Percentiles rank a stretch among this genome's conserved stretches.
These are phyloP conservation scores for Philaethria dido DNA, from an alignment of 2,888 invertebrate genomes.

Conservation along the genomic window DNA sequence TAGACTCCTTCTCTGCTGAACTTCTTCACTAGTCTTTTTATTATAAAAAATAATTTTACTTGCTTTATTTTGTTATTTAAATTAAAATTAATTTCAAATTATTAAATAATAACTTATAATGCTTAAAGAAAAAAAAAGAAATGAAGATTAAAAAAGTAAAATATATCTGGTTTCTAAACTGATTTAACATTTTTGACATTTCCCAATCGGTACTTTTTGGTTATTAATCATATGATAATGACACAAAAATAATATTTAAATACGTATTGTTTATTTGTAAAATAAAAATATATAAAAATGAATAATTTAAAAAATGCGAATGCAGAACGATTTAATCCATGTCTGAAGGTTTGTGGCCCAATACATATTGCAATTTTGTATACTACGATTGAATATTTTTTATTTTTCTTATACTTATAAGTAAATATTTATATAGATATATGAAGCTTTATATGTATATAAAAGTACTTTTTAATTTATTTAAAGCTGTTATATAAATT, in stretches of 20 bases:
- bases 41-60: too few relatives aligned
- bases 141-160: not conserved
- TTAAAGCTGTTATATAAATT: not conserved
- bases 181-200: conserved; percentile 1
- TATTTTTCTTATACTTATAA: not conserved
- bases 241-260: conserved; percentile 2
- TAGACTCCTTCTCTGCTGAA: too few relatives aligned
- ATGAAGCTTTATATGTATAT: not conserved
- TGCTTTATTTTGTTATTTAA: too few relatives aligned
- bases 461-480: not conserved
- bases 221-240: conserved; percentile 9
- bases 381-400: not conserved
- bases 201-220: not conserved
- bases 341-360: conserved; percentile 63
- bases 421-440: too few relatives aligned
- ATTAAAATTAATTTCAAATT: too few relatives aligned
- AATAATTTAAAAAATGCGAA: conserved; percentile 61
- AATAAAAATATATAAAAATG: conserved; percentile 50
- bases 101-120: not conserved
- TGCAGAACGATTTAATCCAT: conserved; percentile 70
- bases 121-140: not conserved
- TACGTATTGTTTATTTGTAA: not conserved
- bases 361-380: not conserved
- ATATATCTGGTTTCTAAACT: not conserved
- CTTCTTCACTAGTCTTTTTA: too few relatives aligned